Evolutionary conservation across 2,888 invertebrate species (phyloP).

Genomic region (Nomada ruficornis): DNA sequence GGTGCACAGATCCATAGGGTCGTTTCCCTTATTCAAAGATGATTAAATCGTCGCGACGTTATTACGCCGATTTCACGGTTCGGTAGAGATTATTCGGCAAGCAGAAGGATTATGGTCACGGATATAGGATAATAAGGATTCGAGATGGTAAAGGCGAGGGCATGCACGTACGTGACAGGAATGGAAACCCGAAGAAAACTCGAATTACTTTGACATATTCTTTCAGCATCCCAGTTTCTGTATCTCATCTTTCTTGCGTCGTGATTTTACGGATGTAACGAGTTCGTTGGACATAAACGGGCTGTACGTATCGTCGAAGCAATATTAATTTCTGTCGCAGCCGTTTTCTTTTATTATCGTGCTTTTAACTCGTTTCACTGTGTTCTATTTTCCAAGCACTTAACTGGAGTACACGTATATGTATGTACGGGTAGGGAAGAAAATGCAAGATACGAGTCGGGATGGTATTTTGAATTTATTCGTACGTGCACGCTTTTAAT

Average conservation of each 20-base stretch:
- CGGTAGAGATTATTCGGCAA: constrained; percentile 63
- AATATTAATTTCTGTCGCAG: constrained; percentile 52
- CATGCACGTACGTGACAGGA: constrained; percentile 73
- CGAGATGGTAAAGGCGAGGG: constrained; percentile 71
- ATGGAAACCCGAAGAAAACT: constrained; percentile 68
- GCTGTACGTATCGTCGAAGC: constrained; percentile 23
- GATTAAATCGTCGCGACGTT: constrained; percentile 61
- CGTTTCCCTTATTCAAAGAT: constrained; percentile 41
- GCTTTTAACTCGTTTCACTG: background rate
- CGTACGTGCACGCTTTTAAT: no score
- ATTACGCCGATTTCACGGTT: constrained; percentile 68
- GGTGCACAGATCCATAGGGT: background rate
- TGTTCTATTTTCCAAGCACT: no score
- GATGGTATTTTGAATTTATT: no score
- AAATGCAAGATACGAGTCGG: no score
- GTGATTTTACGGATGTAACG: constrained; percentile 34
- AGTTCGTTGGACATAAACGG: constrained; percentile 48
- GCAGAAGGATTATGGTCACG: constrained; percentile 66
- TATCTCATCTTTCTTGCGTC: background rate
- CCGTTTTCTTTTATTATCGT: background rate
- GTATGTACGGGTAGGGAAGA: no score
- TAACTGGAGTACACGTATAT: no score
- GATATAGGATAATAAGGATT: constrained; percentile 76
- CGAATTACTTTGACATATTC: constrained; percentile 82
- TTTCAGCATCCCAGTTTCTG: constrained; percentile 54